Evolutionary conservation across 92 coral and sea anemone species (phyloP), one percentile per base, ranked within the genome.

Genomic region (Hydrozoanthus gracilis): DNA sequence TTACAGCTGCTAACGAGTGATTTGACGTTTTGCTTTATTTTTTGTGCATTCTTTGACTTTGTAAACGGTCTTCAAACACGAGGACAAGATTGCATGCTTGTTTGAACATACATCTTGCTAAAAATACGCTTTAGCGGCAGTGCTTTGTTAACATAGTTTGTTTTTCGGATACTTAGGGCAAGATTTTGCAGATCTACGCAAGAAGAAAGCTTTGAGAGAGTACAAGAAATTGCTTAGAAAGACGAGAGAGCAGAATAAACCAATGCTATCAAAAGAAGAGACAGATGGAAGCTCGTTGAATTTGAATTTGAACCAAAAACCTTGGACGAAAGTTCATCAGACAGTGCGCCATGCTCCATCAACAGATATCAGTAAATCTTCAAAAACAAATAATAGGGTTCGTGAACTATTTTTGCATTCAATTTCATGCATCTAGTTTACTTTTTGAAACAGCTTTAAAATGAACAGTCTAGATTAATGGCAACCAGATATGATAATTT

Each of bases 111-210:
- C 39, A 27, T 27, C 39, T 27, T 27, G 39, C 39, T 27, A 27
- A 27, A 27, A 2, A 27, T 27, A 27, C 39, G 39, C n/a, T 27
- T 27, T 27, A 27, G 39, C 39, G 39, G 39, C 39, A 27, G 39
- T 27, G 39, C 2, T 0, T n/a, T n/a, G n/a, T n/a, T 27, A 27
- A 8, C 48, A 71, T 39, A 3, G 9, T 70, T 15, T 15, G 11
- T n/a, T 16, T 13, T 7, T 14, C 4, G 50, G 9, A 14, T 7
- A 47, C 46, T 7, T 6, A 95, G 98, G 98, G n/a, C 98, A 95
- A 76, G 98, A 95, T 7, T 95, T 94, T 89, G 98, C 94, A 15
- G 95, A 95, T 71, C 68, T 77, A 12, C 95, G 98, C 54, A 94
- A 92, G 83, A 77, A 51, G 76, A 94, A 84, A 79, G 98, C 95